These are phyloP conservation scores for Odontocolon sp. DNA, from an alignment of 2,888 invertebrate species.

Conservation along the genomic window DNA sequence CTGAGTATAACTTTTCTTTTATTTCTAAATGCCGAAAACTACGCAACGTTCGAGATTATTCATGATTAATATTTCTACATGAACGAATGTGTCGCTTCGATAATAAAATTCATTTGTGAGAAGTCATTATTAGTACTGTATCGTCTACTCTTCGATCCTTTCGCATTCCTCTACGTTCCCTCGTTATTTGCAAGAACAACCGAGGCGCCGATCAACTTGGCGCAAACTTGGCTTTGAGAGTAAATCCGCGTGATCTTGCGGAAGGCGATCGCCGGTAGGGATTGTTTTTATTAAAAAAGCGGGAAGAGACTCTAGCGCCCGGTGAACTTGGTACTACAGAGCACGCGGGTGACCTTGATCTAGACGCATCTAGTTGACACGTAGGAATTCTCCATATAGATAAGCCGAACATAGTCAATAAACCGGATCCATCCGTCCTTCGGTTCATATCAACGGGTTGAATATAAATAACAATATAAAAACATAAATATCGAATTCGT, in stretches of 20 bases:
- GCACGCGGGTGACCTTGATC: constrained; percentile 57
- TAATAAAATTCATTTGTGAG: constrained; percentile 47
- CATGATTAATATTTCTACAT: constrained; percentile 37
- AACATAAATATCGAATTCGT: neutral
- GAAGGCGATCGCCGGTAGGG: neutral
- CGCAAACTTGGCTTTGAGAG: too few species aligned
- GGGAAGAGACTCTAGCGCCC: constrained; percentile 35
- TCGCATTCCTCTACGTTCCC: too few species aligned
- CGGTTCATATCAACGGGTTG: neutral
- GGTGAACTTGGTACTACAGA: constrained; percentile 58
- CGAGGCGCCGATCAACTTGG: too few species aligned
- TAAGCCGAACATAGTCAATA: neutral
- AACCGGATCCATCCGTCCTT: neutral
- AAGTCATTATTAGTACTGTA: neutral
- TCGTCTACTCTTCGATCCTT: too few species aligned
- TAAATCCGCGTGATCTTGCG: too few species aligned
- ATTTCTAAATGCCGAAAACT: neutral
- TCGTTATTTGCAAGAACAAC: too few species aligned
- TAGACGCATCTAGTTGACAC: constrained; percentile 46
- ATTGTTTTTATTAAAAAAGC: constrained; percentile 25
- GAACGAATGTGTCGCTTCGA: constrained; percentile 35
- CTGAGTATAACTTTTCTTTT: neutral
- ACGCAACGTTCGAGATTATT: constrained; percentile 21
- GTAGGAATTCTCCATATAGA: neutral
- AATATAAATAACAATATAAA: neutral